Conservation (phyloP, 2,113 vertebrate genomes). For the Taxidea taxus region DNA sequence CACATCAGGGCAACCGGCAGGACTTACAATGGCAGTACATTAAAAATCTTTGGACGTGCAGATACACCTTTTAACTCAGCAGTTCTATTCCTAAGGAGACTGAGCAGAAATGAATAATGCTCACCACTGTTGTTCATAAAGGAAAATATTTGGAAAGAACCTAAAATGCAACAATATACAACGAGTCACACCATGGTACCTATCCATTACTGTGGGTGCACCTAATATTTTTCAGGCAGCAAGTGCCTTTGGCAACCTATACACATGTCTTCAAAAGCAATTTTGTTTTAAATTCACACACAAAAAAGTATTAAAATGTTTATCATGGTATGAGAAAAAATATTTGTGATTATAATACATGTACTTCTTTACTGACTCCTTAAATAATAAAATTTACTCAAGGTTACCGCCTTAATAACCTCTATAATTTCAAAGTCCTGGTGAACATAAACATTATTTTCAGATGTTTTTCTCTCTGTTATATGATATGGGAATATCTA, state of each 20-base stretch:
- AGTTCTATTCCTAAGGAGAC: neutral
- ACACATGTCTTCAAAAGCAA: neutral
- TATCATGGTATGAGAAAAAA: neutral
- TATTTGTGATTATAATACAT: neutral
- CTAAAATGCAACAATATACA: neutral
- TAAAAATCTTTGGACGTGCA: neutral
- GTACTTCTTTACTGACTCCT: neutral
- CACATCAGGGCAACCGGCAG: neutral
- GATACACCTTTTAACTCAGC: neutral
- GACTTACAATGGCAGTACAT: neutral
- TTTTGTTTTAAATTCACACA: conserved; percentile 13
- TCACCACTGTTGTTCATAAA: neutral
- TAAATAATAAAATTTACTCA: neutral
- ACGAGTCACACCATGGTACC: neutral
- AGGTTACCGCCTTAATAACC: neutral
- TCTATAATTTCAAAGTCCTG: neutral
- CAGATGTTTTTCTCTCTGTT: neutral
- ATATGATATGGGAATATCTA: neutral
- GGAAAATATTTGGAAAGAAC: neutral
- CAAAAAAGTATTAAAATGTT: neutral
- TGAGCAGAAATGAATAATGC: neutral
- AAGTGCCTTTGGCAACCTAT: neutral
- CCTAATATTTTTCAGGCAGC: neutral
- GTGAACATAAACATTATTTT: neutral
- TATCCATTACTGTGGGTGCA: neutral